These are phyloP conservation scores for Cyphomyrus discorhynchus DNA, from an alignment of 2,113 vertebrate species.

Conservation along the genomic window DNA sequence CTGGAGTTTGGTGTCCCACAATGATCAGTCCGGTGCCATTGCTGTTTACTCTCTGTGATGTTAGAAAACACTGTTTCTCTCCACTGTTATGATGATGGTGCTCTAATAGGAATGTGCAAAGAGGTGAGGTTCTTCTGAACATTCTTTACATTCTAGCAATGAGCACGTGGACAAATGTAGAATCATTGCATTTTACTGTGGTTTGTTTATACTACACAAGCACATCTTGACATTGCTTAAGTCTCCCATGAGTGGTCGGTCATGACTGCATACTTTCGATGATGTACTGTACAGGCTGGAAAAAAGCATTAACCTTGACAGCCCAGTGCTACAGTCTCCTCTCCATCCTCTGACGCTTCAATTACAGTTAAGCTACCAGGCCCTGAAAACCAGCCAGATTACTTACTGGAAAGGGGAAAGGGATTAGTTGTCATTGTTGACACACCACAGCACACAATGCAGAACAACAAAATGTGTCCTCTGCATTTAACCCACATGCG, in stretches of 20 bases:
- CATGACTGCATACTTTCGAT: not conserved
- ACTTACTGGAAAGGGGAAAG: not conserved
- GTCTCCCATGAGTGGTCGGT: not conserved
- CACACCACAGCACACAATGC: no score
- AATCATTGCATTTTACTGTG: not conserved
- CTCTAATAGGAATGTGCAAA: not conserved
- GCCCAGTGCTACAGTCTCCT: conserved; percentile 34
- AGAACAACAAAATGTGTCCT: no score
- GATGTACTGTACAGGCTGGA: not conserved
- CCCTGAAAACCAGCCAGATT: not conserved
- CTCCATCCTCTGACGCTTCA: not conserved
- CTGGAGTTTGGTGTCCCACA: not conserved
- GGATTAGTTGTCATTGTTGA: no score
- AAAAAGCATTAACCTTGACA: conserved; percentile 60
- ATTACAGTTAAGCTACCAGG: conserved; percentile 10
- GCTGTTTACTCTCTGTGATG: not conserved
- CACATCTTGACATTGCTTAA: not conserved
- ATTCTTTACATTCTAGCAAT: not conserved
- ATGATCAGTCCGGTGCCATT: not conserved
- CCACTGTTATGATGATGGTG: not conserved
- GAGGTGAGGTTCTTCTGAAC: not conserved
- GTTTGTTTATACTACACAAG: not conserved
- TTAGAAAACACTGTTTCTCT: not conserved
- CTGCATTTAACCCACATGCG: no score
- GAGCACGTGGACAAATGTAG: not conserved